Evolutionary conservation across 2,113 vertebrate species (phyloP).

Genomic region (Mustela nigripes): DNA sequence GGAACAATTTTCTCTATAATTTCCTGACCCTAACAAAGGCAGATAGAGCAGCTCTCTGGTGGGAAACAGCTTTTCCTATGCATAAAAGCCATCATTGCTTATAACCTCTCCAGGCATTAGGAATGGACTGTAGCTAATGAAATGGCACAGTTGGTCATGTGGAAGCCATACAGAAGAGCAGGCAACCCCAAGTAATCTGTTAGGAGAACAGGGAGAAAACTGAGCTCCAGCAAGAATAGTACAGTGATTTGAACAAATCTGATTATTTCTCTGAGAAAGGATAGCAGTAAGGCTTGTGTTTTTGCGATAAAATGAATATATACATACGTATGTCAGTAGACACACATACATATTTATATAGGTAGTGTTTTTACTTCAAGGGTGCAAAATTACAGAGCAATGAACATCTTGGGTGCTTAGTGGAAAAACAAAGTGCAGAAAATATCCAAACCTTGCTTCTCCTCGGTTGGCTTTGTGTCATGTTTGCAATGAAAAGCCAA

Average conservation of each 20-base stretch:
- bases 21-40: constrained; percentile 22
- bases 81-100: background rate
- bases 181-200: constrained; percentile 49
- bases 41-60: background rate
- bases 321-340: background rate
- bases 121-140: constrained; percentile 59
- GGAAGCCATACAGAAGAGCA: constrained; percentile 35
- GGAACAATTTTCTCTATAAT: background rate
- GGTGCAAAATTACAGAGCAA: background rate
- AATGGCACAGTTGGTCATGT: constrained; percentile 66
- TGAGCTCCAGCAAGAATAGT: background rate
- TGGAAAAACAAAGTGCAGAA: background rate
- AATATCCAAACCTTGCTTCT: background rate
- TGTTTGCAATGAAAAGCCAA: background rate
- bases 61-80: constrained; percentile 57
- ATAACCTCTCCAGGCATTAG: background rate
- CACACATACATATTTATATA: background rate
- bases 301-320: background rate
- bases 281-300: background rate
- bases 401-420: background rate
- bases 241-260: background rate
- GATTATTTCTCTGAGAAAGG: background rate
- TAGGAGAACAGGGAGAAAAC: background rate
- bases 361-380: background rate
- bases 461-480: background rate